Conservation (phyloP, 2,888 invertebrate genomes). For the Caenorhabditis afra region DNA sequence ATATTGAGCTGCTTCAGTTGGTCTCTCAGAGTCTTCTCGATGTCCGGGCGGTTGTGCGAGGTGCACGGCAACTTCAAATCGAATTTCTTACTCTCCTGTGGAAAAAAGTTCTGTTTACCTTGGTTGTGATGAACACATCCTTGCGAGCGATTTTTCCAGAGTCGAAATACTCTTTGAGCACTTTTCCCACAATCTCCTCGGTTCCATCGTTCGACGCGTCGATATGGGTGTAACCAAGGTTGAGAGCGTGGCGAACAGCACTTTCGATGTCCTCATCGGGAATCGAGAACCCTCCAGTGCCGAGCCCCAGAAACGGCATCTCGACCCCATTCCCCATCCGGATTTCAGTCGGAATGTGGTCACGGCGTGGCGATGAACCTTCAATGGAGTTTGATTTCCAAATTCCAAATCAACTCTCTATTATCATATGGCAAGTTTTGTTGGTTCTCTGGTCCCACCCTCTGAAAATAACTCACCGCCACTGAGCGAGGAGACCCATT, state of each 20-base stretch:
- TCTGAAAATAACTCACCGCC: constrained; percentile 10
- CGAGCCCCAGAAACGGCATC: constrained; percentile 59
- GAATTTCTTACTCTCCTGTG: background rate
- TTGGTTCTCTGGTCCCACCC: background rate
- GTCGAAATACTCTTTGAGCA: constrained; percentile 85
- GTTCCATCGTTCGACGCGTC: constrained; percentile 88
- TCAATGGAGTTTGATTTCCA: background rate
- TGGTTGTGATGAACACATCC: constrained; percentile 63
- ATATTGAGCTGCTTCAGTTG: constrained; percentile 48
- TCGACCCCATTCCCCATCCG: constrained; percentile 56
- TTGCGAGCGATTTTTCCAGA: constrained; percentile 84
- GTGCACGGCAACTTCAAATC: constrained; percentile 46
- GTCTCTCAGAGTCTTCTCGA: constrained; percentile 28
- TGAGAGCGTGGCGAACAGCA: constrained; percentile 61
- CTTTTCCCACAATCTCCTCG: constrained; percentile 85
- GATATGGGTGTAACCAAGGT: constrained; percentile 70
- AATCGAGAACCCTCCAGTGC: constrained; percentile 42
- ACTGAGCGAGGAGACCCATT: constrained; percentile 17
- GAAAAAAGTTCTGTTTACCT: constrained; percentile 19
- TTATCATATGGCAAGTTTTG: background rate
- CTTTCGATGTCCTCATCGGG: constrained; percentile 21
- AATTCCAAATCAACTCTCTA: background rate
- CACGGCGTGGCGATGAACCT: constrained; percentile 24
- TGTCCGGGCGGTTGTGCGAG: constrained; percentile 29
- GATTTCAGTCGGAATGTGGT: constrained; percentile 36